Base-by-base conservation (phyloP, 2,113 vertebrate genomes). In the Hemicordylus capensis region DNA sequence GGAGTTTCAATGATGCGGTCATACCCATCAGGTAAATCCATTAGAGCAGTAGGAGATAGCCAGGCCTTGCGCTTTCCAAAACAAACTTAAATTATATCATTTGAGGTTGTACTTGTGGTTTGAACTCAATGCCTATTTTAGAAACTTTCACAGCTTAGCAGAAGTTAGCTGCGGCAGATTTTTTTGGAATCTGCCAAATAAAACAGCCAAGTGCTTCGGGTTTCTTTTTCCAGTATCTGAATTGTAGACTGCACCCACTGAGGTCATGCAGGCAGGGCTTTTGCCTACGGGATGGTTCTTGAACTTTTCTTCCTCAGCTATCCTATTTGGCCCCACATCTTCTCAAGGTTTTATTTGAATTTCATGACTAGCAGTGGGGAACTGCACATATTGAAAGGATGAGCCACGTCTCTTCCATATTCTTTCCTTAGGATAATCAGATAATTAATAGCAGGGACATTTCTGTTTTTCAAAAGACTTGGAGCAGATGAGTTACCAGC, bases 81-180 rank as follows among this genome's bases (percentile, higher is more conserved):
- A 91, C 66, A 93, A 94, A 94, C 86, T 94, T 92, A 92, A 94
- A 94, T 93, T 93, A 92, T 92, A 95, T 93, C 93, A 91, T 91
- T 90, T 93, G 83, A 82, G 87, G 89, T 89, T 94, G 92, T 91
- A 94, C 92, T 90, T 94, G 94, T 86, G 94, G 94, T 93, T 94
- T 94, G 90, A 93, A 94, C 91, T 81, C 70, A 69, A 91, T 89
- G 91, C 92, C 91, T 93, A 89, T 93, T 95, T 93, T 94, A 95
- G 93, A 94, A 94, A 92, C 34, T 76, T 94, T 95, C 90, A 90
- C 93, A 88, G 94, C 88, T 93, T 84, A 11, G 34, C 89, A 94
- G 91, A 94, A 95, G 93, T 93, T 90, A 93, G 89, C 92, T 92
- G 91, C 85, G 91, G 88, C 82, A 84, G 90, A 93, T 81, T 92